Base-by-base conservation (phyloP, 2,888 invertebrate genomes). In the Axea sp. region DNA sequence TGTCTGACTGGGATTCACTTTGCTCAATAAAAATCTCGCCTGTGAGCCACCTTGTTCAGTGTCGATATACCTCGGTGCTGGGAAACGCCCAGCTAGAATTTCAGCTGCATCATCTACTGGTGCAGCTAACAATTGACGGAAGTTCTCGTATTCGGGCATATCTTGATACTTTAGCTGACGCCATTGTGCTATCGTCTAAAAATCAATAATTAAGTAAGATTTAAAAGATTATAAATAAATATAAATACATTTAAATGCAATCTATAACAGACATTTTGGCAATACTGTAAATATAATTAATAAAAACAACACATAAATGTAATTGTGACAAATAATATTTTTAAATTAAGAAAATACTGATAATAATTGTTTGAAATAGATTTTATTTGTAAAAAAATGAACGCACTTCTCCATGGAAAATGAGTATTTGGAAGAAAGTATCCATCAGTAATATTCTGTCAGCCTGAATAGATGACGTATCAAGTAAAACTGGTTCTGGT, bases 1-100 rank as follows among this genome's bases (percentile, higher is more conserved):
- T 9, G 99, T 99, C 88, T 98, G 96, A 82, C 99, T 99, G n/a
- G 99, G 99, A 89, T 99, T 99, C 68, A 99, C 99, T 92, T 99
- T 99, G 11, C 98, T 98, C 57, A 99, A 89, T 79, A 99, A 91
- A 90, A 99, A 99, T 78, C 99, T 93, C 7, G 99, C 98, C 92
- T 99, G 99, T 0, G 98, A 98, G 6, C 98, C 99, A n/a, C 98
- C 99, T 83, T 98, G 96, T 86, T 99, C 98, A 0, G 99, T 99
- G 87, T 98, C 98, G 79, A 99, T 99, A 87, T 99, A 99, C 59
- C 99, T 91, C 5, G 99, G 99, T 91, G 99, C 98, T 0, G 99
- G 99, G 89, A 99, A 99, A 69, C 99, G 91, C 17, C 95, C 96
- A 86, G 95, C 94, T 73, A 99, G 90, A 80, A 99, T 98, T 88